Base-by-base conservation (phyloP, 23 tunicate genomes). In the Trididemnum clinides region DNA sequence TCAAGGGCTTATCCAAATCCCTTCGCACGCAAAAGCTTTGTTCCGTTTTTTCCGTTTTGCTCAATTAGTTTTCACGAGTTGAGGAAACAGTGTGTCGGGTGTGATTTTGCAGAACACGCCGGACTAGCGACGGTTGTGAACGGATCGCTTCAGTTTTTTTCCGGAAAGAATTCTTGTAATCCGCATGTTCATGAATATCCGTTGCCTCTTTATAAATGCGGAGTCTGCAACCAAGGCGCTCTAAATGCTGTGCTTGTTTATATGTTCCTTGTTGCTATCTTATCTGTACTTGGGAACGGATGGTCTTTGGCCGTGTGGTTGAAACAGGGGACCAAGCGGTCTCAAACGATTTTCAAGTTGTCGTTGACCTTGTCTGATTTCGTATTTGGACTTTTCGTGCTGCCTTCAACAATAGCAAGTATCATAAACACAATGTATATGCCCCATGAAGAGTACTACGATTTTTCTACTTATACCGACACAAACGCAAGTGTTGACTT, bases 261-360 rank as follows among this genome's bases (percentile, higher is more conserved):
- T 31, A 78, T 86, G 2, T 19, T 78, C 3, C 20, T 64, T 7
- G 50, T 86, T 28, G 33, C 77, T 39, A 5, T 64, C n/a, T 39
- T 38, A 15, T 77, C 90, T 1, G 50, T 78, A 1, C 35, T 77
- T 4, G 62, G 39, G 0, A 86, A 86, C 50, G 15, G 34, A 22
- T 86, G 90, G 90, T 77, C 90, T 27, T 1, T 86, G 1, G 31
- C 64, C 7, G 90, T 86, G 31, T 86, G 90, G 90, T 29, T 78
- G 4, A 28, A 51, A 0, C 50, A 29, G 57, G n/a, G n/a, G n/a
- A 77, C 64, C 39, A 76, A 64, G 29, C 77, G 84, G 1, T 78
- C 90, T 4, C 90, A 86, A 34, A 64, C 77, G 5, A 64, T 39
- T 63, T 77, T 86, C 50, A 86, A 86, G 65, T 33, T 86, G 20